phyloP scores from a whole-genome alignment of 2,113 vertebrate genomes.

The Urocynchramus pylzowi region DNA sequence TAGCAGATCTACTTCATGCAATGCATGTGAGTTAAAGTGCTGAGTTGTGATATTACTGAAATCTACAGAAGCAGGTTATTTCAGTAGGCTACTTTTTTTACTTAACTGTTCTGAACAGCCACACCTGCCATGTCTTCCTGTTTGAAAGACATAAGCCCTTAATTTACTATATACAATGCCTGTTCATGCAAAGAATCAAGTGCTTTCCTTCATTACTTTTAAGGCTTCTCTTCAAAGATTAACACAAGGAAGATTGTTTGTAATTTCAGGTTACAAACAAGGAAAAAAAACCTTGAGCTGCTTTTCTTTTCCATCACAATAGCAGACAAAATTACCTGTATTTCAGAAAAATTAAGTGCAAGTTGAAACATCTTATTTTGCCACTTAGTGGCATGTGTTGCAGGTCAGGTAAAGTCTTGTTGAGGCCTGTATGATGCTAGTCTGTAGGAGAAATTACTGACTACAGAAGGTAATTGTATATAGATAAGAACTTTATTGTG shows the following conservation, averaged over 20 bases:
- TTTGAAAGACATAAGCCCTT: neutral
- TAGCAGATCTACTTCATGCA: conserved; percentile 78
- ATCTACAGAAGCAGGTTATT: neutral
- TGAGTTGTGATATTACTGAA: neutral
- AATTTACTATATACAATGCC: neutral
- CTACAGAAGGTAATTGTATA: neutral
- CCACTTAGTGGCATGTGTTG: neutral
- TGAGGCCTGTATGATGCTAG: neutral
- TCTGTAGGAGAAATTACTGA: neutral
- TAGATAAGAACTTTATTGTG: neutral
- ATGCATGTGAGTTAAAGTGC: conserved; percentile 76
- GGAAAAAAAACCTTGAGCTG: neutral
- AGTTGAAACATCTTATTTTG: neutral
- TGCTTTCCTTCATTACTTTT: neutral
- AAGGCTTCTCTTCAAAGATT: neutral
- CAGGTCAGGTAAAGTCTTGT: neutral
- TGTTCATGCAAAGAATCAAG: neutral
- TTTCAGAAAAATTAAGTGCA: neutral
- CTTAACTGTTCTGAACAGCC: neutral
- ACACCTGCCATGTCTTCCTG: neutral
- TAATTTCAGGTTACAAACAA: neutral
- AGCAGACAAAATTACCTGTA: neutral
- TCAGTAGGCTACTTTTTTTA: neutral
- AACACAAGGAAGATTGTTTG: neutral
- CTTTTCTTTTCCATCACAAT: neutral